Evolutionary conservation across 37 sponge, comb jelly and placozoan species (phyloP).

Genomic region (Petrosia ficiformis): DNA sequence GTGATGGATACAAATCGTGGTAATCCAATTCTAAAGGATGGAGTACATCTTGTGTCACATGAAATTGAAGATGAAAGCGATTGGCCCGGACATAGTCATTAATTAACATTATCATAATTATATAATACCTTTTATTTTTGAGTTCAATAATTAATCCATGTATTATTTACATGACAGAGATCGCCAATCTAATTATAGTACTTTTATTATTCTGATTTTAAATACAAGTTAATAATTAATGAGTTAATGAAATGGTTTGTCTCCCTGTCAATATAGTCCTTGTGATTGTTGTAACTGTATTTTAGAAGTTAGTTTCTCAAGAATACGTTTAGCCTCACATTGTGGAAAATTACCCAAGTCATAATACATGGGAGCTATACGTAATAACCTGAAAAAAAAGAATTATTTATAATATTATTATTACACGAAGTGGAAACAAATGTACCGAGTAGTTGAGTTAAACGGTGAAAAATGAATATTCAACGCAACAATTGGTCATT

Average conservation of each 20-base stretch:
- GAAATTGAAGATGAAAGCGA: constrained; percentile 68
- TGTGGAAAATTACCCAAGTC: constrained; percentile 97
- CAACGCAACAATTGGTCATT: too few relatives aligned
- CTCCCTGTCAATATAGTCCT: constrained; percentile 39
- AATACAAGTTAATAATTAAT: background rate
- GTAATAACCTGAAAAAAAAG: constrained; percentile 74
- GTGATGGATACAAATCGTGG: constrained; percentile 58
- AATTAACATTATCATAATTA: background rate
- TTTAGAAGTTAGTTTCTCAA: constrained; percentile 79
- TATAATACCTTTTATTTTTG: background rate
- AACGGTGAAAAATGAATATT: too few relatives aligned
- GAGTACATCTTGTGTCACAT: constrained; percentile 63
- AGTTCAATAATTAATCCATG: background rate
- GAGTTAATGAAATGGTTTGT: background rate
- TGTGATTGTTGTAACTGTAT: constrained; percentile 51
- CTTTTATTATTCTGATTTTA: background rate
- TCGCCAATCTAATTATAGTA: background rate
- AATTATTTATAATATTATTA: too few relatives aligned
- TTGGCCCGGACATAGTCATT: constrained; percentile 58
- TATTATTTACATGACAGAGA: background rate
- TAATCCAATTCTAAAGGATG: constrained; percentile 70
- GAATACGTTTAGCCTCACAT: constrained; percentile 92
- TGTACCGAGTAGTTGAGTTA: too few relatives aligned
- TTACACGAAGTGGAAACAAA: background rate
- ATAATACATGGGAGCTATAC: constrained; percentile 90